phyloP scores from a whole-genome alignment of 2,888 invertebrate species.

The Byasa hedistus region DNA sequence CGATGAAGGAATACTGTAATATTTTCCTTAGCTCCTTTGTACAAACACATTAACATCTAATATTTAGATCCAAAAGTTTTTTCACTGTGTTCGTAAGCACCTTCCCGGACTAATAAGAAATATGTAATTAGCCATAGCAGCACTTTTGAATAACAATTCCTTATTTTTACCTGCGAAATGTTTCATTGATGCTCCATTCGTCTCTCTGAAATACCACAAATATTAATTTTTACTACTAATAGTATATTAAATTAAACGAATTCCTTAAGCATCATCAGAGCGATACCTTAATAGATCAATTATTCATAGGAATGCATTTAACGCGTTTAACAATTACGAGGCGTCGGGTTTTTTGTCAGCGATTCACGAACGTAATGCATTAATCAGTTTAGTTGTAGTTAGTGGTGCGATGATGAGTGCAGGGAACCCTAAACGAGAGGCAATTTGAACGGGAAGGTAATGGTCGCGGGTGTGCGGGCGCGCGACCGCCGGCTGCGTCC shows the following conservation, averaged over 20 bases:
- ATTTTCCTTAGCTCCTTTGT: no score
- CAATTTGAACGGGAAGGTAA: conserved; percentile 62
- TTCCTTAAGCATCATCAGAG: conserved; percentile 1
- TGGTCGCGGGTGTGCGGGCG: conserved; percentile 56
- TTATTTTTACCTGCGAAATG: not conserved
- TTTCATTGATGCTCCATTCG: not conserved
- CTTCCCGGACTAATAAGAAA: no score
- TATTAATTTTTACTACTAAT: not conserved
- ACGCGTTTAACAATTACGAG: conserved; percentile 2
- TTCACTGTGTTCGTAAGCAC: no score
- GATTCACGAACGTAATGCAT: not conserved
- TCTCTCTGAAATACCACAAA: not conserved
- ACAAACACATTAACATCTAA: no score
- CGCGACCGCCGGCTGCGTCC: conserved; percentile 59
- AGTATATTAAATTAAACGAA: conserved; percentile 1
- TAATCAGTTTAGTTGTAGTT: not conserved
- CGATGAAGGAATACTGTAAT: no score
- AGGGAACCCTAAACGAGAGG: conserved; percentile 52
- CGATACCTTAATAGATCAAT: not conserved
- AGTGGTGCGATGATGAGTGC: conserved; percentile 13
- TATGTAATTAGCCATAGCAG: not conserved
- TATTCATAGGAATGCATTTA: conserved; percentile 4
- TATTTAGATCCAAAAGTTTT: no score
- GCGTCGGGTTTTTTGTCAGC: not conserved
- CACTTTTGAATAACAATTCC: not conserved